Base-by-base conservation (phyloP, 2,888 invertebrate genomes). In the Leptopilina drosophilae region DNA sequence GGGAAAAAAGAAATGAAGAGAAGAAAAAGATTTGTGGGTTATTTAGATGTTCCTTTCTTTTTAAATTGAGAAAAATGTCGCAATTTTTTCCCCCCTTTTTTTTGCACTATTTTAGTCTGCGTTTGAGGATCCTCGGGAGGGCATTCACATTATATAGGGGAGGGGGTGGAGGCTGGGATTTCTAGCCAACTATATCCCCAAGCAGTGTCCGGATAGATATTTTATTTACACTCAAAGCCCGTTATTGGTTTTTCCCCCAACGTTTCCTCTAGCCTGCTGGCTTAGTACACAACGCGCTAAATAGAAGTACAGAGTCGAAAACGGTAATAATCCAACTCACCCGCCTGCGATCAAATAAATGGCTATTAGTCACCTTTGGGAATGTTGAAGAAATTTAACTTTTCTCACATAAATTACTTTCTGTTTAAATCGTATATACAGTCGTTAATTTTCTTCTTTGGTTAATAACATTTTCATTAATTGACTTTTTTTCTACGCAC, bases 261-360 rank as follows among this genome's bases (percentile, higher is more conserved):
- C 56, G 56, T 73, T 33, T 73, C 73, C 73, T 73, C 56, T 73
- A 56, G 73, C 73, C 73, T 73, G 53, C 73, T 73, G 73, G 73
- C 73, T 73, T 73, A 73, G 73, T 73, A 73, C 73, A 73, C 73
- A 73, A 53, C 56, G 73, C 73, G 73, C 53, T 73, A 73, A 73
- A 73, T 73, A 73, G 73, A 40, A 73, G 73, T 73, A 73, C 73
- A 73, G 73, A 56, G 56, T 53, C 26, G 73, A 73, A 73, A 73
- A 56, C 56, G 73, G 73, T 73, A 73, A 73, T 73, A 69, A 69
- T 69, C 69, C 69, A 56, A 73, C 73, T 56, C 73, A 14, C 73
- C 56, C 73, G 56, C 33, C n/a, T 56, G 73, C 26, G 53, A 73
- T 56, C 73, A 73, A 73, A 73, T 73, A 73, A 53, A 33, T 5